Evolutionary conservation across 2,888 invertebrate species (phyloP).

Genomic region (Anticlea derivata): DNA sequence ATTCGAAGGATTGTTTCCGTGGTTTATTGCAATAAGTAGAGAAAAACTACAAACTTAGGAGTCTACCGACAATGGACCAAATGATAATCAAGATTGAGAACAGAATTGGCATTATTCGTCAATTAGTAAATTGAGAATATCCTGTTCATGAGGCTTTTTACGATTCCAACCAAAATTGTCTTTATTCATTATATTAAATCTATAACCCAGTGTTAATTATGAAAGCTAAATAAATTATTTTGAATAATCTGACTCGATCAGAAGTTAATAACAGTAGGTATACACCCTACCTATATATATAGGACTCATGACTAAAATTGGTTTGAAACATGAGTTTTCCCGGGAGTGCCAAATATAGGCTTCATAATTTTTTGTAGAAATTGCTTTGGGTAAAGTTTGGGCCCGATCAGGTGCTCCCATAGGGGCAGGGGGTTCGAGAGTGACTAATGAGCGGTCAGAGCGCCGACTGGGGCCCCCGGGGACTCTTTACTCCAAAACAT

Average conservation of each 20-base stretch:
- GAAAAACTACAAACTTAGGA: too few species aligned
- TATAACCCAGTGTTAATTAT: constrained; percentile 7
- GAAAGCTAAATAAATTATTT: constrained; percentile 5
- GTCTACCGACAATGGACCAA: too few species aligned
- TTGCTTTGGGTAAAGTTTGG: constrained; percentile 50
- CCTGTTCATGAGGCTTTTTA: too few species aligned
- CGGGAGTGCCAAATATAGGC: constrained; percentile 41
- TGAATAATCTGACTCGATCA: constrained; percentile 8
- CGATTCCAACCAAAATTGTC: too few species aligned
- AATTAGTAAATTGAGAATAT: too few species aligned
- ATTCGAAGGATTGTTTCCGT: too few species aligned
- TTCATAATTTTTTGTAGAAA: constrained; percentile 53
- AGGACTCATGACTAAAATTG: constrained; percentile 33
- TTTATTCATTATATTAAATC: too few species aligned
- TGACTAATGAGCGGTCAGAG: constrained; percentile 65
- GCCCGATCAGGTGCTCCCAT: constrained; percentile 52
- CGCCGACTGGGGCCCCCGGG: constrained; percentile 51
- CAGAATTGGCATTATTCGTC: too few species aligned
- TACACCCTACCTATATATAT: not conserved
- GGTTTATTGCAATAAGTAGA: too few species aligned
- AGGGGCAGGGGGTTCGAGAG: constrained; percentile 41
- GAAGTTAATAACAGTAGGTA: constrained; percentile 15
- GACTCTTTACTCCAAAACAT: constrained; percentile 46
- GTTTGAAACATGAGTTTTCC: constrained; percentile 29
- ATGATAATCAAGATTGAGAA: too few species aligned